phyloP scores from a whole-genome alignment of 2,113 vertebrate species.

The Ictidomys tridecemlineatus region DNA sequence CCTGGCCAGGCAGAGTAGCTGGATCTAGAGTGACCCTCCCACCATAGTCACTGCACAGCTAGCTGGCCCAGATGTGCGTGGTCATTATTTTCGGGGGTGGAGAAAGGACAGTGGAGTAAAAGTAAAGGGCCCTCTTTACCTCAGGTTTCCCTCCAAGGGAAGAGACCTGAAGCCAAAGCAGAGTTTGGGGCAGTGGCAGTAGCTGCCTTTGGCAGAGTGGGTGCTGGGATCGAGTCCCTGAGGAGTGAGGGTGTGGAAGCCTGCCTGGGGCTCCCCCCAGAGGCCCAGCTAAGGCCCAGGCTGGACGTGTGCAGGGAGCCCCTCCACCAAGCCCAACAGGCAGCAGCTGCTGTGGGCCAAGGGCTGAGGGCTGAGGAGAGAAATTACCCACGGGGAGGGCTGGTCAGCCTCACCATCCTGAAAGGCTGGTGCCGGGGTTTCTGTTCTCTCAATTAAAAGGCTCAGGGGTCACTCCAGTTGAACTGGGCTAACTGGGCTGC shows the following conservation, averaged over 20 bases:
- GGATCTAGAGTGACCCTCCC: rapidly evolving
- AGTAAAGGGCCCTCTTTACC: too few species aligned
- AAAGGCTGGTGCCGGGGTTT: background rate
- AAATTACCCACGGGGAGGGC: too few species aligned
- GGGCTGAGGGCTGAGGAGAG: background rate
- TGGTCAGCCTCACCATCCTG: too few species aligned
- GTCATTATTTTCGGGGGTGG: rapidly evolving
- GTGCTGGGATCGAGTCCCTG: too few species aligned
- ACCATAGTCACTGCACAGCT: rapidly evolving
- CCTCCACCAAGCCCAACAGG: background rate
- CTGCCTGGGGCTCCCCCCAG: background rate
- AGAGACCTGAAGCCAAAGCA: too few species aligned
- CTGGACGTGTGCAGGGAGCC: too few species aligned
- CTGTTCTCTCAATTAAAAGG: too few species aligned
- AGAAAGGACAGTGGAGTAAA: background rate
- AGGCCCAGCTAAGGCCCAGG: background rate
- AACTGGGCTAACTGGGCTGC: too few species aligned
- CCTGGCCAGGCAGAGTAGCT: rapidly evolving
- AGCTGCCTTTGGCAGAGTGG: background rate
- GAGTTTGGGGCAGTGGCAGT: background rate
- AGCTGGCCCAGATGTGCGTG: rapidly evolving
- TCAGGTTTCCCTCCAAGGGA: too few species aligned
- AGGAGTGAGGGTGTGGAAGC: too few species aligned
- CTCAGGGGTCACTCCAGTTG: too few species aligned
- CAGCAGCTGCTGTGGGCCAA: too few species aligned